Evolutionary conservation across 1,140 invertebrate species (phyloP).

Genomic region (Phenacoccus solenopsis): DNA sequence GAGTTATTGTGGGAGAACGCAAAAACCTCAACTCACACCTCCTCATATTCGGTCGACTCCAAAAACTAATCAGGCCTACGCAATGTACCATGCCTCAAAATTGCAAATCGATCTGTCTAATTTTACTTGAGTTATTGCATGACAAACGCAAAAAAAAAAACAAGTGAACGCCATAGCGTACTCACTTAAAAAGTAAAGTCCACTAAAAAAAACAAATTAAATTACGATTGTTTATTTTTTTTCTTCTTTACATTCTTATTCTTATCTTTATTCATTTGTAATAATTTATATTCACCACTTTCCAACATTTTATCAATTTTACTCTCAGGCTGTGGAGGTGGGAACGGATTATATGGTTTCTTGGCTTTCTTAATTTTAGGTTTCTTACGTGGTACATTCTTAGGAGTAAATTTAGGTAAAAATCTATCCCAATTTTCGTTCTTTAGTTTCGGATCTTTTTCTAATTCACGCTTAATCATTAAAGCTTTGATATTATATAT

Average conservation of each 20-base stretch:
- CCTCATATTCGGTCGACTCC: too few relatives aligned
- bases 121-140: too few relatives aligned
- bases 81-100: too few relatives aligned
- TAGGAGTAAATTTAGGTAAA: conserved; percentile 88
- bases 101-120: too few relatives aligned
- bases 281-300: conserved; percentile 94
- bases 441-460: conserved; percentile 79
- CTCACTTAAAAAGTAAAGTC: background rate
- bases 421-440: conserved; percentile 97
- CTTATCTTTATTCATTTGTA: conserved; percentile 66
- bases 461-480: conserved; percentile 94
- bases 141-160: too few relatives aligned
- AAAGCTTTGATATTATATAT: conserved; percentile 97
- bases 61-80: too few relatives aligned
- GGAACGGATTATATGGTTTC: conserved; percentile 94
- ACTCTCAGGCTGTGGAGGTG: conserved; percentile 80
- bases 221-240: conserved; percentile 44
- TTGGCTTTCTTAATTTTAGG: conserved; percentile 73
- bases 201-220: background rate
- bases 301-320: conserved; percentile 89
- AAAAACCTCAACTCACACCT: too few relatives aligned
- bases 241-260: conserved; percentile 46
- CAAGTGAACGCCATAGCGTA: too few relatives aligned
- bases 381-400: conserved; percentile 75
- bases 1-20: too few relatives aligned